Evolutionary conservation across 1,140 invertebrate species (phyloP).

Genomic region (Trichonephila inaurata): DNA sequence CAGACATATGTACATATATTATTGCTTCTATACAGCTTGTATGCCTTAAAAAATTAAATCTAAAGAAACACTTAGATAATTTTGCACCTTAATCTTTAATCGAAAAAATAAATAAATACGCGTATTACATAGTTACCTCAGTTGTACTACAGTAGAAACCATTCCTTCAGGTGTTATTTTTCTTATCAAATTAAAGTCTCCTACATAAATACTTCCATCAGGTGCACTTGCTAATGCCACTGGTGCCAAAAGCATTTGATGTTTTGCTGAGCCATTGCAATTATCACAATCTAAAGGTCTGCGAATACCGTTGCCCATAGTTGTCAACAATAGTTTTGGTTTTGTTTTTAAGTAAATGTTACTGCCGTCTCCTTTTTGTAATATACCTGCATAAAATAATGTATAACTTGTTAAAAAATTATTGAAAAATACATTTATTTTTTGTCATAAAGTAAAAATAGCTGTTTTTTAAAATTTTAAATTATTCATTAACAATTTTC

Average conservation of each 20-base stretch:
- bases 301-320: constrained; percentile 95
- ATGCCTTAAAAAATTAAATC: too few relatives aligned
- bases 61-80: too few relatives aligned
- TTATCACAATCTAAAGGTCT: constrained; percentile 87
- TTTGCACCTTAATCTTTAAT: too few relatives aligned
- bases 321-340: constrained; percentile 88
- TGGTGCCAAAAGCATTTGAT: constrained; percentile 92
- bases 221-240: constrained; percentile 96
- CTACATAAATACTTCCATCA: constrained; percentile 97
- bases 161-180: constrained; percentile 94
- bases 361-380: constrained; percentile 97
- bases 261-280: constrained; percentile 91
- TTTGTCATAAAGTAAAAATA: too few relatives aligned
- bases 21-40: too few relatives aligned
- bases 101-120: too few relatives aligned
- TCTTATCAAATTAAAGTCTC: constrained; percentile 97
- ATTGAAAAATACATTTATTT: not conserved
- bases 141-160: constrained; percentile 94
- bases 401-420: too few relatives aligned
- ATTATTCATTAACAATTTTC: too few relatives aligned
- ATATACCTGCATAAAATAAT: constrained; percentile 83
- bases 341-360: constrained; percentile 96
- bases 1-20: too few relatives aligned
- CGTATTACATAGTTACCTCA: constrained; percentile 80
- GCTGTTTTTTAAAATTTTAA: too few relatives aligned